A percentile compares a stretch with the other conserved stretches of the same genome.
phyloP scores from a whole-genome alignment of 2,113 vertebrate species.

The Ophiodon elongatus region DNA sequence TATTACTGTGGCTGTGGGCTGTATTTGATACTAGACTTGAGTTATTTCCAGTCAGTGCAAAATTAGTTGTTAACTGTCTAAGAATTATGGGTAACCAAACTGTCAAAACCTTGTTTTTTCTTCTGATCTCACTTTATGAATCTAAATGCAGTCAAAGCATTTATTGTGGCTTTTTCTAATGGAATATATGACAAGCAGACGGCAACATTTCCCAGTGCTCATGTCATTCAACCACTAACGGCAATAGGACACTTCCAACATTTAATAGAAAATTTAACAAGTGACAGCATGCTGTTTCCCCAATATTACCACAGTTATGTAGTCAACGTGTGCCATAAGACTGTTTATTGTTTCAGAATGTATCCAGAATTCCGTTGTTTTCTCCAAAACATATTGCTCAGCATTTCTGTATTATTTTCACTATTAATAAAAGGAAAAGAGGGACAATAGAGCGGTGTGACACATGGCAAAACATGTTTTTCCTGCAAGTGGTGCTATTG shows the following conservation, averaged over 20 bases:
- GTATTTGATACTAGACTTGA: not conserved
- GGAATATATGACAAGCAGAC: slow-evolving; percentile 27
- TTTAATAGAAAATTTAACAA: slow-evolving; percentile 4
- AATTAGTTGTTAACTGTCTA: not conserved
- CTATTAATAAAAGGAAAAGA: not conserved
- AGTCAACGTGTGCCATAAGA: not conserved
- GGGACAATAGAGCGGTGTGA: not conserved
- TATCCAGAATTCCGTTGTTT: not conserved
- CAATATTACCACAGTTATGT: slow-evolving; percentile 4
- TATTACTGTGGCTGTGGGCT: not conserved
- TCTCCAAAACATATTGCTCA: not conserved
- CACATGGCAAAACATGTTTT: not conserved
- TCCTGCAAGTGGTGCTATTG: not conserved
- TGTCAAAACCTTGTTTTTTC: not conserved
- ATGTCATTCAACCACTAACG: slow-evolving; percentile 36
- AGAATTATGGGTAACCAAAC: not conserved
- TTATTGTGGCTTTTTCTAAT: slow-evolving; percentile 17
- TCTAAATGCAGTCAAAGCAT: slow-evolving; percentile 2
- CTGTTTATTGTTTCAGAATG: not conserved
- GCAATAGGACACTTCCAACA: slow-evolving; percentile 17
- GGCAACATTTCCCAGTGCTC: not conserved
- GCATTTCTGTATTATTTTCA: not conserved
- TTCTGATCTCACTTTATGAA: slow-evolving; percentile 36
- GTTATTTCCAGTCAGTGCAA: slow-evolving; percentile 19
- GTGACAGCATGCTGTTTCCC: slow-evolving; percentile 18